Evolutionary conservation across 2,797 vertebrate species (phyloP), one percentile per base, ranked within the genome.

Genomic region (Acrossocheilus wenchowensis): DNA sequence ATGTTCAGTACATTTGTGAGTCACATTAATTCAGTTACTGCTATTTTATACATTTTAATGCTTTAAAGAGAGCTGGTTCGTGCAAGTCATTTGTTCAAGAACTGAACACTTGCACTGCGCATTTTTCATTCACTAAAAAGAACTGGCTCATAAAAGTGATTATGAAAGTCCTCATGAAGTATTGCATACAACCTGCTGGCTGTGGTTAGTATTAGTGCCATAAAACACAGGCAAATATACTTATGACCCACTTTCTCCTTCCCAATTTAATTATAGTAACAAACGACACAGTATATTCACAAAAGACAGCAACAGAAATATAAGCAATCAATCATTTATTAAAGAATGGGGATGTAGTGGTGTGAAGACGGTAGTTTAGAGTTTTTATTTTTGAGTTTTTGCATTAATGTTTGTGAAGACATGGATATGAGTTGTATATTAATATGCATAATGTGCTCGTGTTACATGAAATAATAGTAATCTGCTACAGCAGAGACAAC

Each of bases 271-370:
- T n/a, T 15, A 83, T 39, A 84, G 73, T 75, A 48, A 39, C 75
- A 15, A 73, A 14, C 23, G 3, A 17, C 39, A 79, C 23, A 12
- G n/a, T 30, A 79, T 62, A 79, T 79, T 45, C 19, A 82, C 74
- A 84, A 71, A 86, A 52, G 52, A 75, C 26, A 50, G 43, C 50
- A 45, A 75, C 57, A 75, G 30, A 86, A 50, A 78, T 34, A 75
- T 66, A 73, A 87, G 74, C 62, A 84, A 83, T 81, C 43, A 72
- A 84, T 86, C 30, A 60, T 90, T 87, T 90, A 87, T 89, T 90
- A 77, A 88, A 74, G 81, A 62, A 48, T 68, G 34, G 26, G 68
- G 17, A 23, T 69, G 57, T 30, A 43, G 50, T 36, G 43, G n/a
- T 34, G 45, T 43, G 50, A 36, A 66, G 12, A 79, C 54, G 80